Percentiles rank a stretch among this genome's conserved stretches.
phyloP scores from a whole-genome alignment of 2,797 vertebrate genomes.

The Hypotaenidia philippensis region DNA sequence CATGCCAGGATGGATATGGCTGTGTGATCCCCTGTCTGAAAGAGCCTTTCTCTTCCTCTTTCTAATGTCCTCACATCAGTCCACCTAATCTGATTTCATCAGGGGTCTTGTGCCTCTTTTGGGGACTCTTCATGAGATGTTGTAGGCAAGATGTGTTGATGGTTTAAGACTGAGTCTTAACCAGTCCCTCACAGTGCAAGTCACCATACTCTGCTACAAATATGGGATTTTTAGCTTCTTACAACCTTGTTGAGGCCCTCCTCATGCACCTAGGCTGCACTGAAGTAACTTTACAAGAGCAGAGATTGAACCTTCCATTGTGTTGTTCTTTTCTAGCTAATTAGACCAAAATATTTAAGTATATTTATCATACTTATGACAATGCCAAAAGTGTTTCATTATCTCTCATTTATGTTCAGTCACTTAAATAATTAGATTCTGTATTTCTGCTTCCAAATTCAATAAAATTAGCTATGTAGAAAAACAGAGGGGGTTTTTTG shows the following conservation, averaged over 20 bases:
- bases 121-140: fast-evolving
- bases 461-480: not conserved
- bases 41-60: not conserved
- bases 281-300: not conserved
- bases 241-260: fast-evolving
- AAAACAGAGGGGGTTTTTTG: not conserved
- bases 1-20: too few species aligned
- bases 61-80: not conserved
- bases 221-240: not conserved
- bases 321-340: not conserved
- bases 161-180: not conserved
- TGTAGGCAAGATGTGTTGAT: not conserved
- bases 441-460: not conserved
- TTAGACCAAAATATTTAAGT: not conserved
- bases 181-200: not conserved
- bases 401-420: not conserved
- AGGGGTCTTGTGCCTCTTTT: not conserved
- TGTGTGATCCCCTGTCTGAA: not conserved
- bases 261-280: not conserved
- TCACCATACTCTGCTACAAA: not conserved
- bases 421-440: not conserved
- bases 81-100: not conserved
- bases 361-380: not conserved
- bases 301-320: not conserved
- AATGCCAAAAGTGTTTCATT: not conserved